phyloP scores from a whole-genome alignment of 2,888 invertebrate genomes.

The Odontocerum albicorne region DNA sequence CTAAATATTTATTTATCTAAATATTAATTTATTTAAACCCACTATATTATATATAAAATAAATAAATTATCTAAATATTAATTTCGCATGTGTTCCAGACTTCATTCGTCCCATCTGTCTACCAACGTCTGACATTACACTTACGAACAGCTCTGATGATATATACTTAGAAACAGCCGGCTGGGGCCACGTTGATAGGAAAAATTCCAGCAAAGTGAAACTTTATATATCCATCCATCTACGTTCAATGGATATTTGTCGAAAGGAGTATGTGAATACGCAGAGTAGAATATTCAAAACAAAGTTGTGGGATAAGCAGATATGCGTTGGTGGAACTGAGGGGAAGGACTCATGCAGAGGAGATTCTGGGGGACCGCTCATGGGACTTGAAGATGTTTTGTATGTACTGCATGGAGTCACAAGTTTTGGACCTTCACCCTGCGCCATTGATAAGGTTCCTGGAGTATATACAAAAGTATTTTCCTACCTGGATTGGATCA shows the following conservation, averaged over 20 bases:
- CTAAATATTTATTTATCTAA: not conserved
- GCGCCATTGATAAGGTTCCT: constrained; percentile 45
- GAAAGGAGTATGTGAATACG: not conserved
- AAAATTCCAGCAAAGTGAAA: constrained; percentile 41
- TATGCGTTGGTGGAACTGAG: constrained; percentile 56
- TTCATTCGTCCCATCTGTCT: constrained; percentile 51
- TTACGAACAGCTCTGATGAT: constrained; percentile 37
- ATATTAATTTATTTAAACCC: not conserved
- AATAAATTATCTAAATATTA: not conserved
- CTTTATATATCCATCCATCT: constrained; percentile 41
- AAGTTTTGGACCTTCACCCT: constrained; percentile 49
- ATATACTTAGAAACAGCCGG: constrained; percentile 47
- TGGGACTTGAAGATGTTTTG: constrained; percentile 39
- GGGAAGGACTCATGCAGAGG: constrained; percentile 58
- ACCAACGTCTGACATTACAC: constrained; percentile 42
- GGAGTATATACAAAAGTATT: constrained; percentile 52
- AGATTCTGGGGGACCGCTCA: constrained; percentile 63
- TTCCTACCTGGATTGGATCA: constrained; percentile 51
- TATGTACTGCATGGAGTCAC: constrained; percentile 50
- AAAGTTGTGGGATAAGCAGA: constrained; percentile 41
- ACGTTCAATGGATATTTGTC: not conserved
- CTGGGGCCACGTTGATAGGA: constrained; percentile 54
- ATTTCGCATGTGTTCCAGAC: constrained; percentile 45
- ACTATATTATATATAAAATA: not conserved
- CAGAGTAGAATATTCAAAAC: constrained; percentile 31